Conservation (phyloP, 2,888 invertebrate species). For the Phalera bucephala region DNA sequence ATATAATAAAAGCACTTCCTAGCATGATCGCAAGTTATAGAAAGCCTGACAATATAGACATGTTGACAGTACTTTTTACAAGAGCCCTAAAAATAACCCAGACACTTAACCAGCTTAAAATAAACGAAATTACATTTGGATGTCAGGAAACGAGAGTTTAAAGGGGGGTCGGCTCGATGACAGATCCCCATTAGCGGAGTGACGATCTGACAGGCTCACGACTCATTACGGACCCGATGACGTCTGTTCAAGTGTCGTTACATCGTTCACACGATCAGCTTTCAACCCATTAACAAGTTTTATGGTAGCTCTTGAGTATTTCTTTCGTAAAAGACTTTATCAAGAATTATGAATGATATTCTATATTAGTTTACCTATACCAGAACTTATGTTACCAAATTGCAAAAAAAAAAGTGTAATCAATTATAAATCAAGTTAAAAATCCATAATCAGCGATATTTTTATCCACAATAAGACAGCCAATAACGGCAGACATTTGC, state of each 20-base stretch:
- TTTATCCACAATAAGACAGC: neutral
- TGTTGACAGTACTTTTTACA: slow-evolving; percentile 21
- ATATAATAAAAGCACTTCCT: no score
- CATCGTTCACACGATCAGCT: slow-evolving; percentile 63
- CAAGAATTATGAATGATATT: no score
- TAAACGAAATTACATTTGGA: slow-evolving; percentile 42
- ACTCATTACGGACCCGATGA: slow-evolving; percentile 49
- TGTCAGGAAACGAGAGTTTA: slow-evolving; percentile 71
- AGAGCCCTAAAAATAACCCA: slow-evolving; percentile 30
- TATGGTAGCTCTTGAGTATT: slow-evolving; percentile 11
- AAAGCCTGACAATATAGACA: no score
- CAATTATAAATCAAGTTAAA: no score
- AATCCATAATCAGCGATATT: slow-evolving; percentile 14
- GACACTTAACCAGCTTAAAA: slow-evolving; percentile 39
- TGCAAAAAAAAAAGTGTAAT: no score
- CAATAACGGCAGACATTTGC: slow-evolving; percentile 1
- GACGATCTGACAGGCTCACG: slow-evolving; percentile 69
- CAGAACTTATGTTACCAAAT: no score
- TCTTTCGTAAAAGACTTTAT: no score
- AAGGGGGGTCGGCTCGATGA: slow-evolving; percentile 70
- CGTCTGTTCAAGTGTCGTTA: slow-evolving; percentile 49
- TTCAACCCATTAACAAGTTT: slow-evolving; percentile 53
- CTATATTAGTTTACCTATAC: no score
- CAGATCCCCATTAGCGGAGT: slow-evolving; percentile 73
- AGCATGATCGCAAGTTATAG: no score